Evolutionary conservation across 1,140 invertebrate species (phyloP).

Genomic region (Drosophila asahinai): DNA sequence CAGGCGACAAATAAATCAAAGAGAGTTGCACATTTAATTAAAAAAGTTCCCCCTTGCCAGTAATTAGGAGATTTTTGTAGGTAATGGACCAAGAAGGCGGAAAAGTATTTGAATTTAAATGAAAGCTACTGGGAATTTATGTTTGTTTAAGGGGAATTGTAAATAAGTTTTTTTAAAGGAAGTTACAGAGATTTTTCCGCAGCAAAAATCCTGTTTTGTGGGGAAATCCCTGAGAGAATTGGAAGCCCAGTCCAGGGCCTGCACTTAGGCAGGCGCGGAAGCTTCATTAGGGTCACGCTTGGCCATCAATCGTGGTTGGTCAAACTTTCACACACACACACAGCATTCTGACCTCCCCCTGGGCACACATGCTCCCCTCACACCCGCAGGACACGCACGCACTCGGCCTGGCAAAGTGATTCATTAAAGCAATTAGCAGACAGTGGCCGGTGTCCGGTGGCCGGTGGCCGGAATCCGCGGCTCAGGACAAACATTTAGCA

Average conservation of each 20-base stretch:
- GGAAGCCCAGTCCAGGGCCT: no score
- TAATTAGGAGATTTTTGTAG: constrained; percentile 5
- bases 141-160: neutral
- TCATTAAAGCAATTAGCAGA: constrained; percentile 70
- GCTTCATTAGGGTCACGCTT: constrained; percentile 22
- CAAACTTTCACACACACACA: constrained; percentile 22
- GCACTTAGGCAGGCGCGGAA: neutral
- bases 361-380: neutral
- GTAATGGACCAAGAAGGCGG: neutral
- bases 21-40: constrained; percentile 10
- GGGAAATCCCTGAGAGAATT: neutral
- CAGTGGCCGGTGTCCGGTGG: neutral
- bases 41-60: constrained; percentile 2
- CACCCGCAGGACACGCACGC: constrained; percentile 2
- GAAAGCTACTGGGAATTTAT: neutral
- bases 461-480: constrained; percentile 4
- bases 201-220: neutral
- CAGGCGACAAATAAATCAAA: constrained; percentile 8
- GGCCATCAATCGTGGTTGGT: constrained; percentile 41
- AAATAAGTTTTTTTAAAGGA: neutral
- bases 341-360: neutral
- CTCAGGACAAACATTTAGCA: constrained; percentile 44
- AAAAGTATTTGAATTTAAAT: constrained; percentile 4
- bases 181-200: neutral
- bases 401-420: constrained; percentile 45